Evolutionary conservation across 2,888 invertebrate genomes (phyloP).

Genomic region (Polylopha cassiicola): DNA sequence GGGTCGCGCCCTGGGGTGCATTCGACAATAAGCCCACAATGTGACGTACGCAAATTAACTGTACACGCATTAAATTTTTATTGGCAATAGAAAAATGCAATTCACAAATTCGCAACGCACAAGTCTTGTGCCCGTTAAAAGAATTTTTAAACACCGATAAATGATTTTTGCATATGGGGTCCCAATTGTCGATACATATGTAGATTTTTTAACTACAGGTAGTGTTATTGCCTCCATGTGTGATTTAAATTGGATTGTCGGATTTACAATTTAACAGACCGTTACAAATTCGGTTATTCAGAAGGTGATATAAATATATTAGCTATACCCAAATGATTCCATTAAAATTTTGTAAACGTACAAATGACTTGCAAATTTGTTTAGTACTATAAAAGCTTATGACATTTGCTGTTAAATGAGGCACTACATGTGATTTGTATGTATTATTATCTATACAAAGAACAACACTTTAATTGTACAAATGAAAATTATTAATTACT

Average conservation of each 20-base stretch:
- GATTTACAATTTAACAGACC: conserved; percentile 58
- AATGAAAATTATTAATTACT: too few species aligned
- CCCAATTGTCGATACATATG: conserved; percentile 41
- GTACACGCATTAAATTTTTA: conserved; percentile 64
- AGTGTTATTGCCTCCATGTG: conserved; percentile 49
- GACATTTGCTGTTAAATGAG: conserved; percentile 1
- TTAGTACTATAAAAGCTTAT: conserved; percentile 6
- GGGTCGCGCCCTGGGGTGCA: conserved; percentile 66
- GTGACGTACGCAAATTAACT: conserved; percentile 72
- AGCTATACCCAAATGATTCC: conserved; percentile 40
- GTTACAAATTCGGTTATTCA: conserved; percentile 58
- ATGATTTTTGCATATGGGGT: conserved; percentile 73
- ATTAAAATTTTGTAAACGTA: conserved; percentile 8
- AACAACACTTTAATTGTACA: too few species aligned
- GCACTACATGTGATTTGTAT: not conserved
- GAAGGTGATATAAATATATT: conserved; percentile 53
- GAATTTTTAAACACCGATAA: conserved; percentile 68
- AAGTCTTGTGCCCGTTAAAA: conserved; percentile 62
- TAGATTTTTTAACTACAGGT: conserved; percentile 62
- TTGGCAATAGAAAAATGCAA: conserved; percentile 64
- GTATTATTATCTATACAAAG: too few species aligned
- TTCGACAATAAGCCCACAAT: conserved; percentile 53
- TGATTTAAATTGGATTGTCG: conserved; percentile 57
- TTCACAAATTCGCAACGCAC: conserved; percentile 63
- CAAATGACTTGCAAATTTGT: conserved; percentile 11